Percentiles rank a stretch among this genome's conserved stretches.
Evolutionary conservation across 2,888 invertebrate genomes (phyloP).

Genomic region (Drosophila demipolita): DNA sequence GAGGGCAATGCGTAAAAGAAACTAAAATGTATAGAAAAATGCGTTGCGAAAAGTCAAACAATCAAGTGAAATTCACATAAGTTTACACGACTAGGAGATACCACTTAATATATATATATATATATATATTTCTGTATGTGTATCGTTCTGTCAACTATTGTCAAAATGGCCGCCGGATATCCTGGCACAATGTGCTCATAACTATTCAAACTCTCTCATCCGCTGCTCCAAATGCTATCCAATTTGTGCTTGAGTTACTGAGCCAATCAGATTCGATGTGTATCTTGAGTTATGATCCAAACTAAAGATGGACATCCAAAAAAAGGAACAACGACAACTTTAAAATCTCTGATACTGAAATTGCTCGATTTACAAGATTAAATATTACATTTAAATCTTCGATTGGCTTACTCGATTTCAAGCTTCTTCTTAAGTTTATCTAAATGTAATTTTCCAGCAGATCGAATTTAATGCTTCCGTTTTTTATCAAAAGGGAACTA

Average conservation of each 20-base stretch:
- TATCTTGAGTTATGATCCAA: constrained; percentile 5
- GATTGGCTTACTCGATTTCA: neutral
- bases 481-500: no score
- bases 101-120: neutral
- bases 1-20: neutral
- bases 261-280: neutral
- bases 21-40: constrained; percentile 12
- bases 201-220: neutral
- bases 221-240: constrained; percentile 3
- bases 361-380: neutral
- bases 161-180: constrained; percentile 35
- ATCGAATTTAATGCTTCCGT: no score
- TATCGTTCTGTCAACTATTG: neutral
- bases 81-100: neutral
- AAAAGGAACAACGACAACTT: neutral
- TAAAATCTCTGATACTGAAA: neutral
- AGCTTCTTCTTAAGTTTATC: neutral
- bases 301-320: constrained; percentile 5
- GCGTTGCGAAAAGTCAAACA: constrained; percentile 32
- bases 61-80: neutral
- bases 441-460: neutral
- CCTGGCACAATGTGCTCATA: constrained; percentile 13
- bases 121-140: neutral
- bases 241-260: neutral
- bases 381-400: neutral